phyloP scores from a whole-genome alignment of 1,140 invertebrate species.

The Trachelipus rathkii region DNA sequence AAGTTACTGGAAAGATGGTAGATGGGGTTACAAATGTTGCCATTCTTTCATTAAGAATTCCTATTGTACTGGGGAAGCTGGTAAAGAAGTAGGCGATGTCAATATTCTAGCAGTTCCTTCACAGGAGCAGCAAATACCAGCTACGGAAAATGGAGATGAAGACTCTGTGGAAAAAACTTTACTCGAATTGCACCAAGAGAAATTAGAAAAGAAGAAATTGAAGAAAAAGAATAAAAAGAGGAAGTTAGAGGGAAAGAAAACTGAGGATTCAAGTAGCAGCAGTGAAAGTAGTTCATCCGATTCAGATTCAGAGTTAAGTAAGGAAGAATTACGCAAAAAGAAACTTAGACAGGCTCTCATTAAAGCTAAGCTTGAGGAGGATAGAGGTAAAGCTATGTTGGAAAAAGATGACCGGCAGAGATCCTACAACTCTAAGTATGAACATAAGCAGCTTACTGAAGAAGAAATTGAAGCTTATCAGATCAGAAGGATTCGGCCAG shows the following conservation, averaged over 20 bases:
- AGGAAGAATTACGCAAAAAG: constrained; percentile 54
- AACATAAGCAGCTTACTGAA: constrained; percentile 74
- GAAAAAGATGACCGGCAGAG: constrained; percentile 81
- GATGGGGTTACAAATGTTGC: constrained; percentile 96
- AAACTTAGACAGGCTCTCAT: constrained; percentile 58
- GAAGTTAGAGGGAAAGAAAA: constrained; percentile 52
- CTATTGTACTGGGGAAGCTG: constrained; percentile 78
- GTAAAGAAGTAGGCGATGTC: constrained; percentile 53
- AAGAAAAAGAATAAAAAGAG: constrained; percentile 63
- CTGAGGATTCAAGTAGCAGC: constrained; percentile 24
- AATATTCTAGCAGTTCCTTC: constrained; percentile 34
- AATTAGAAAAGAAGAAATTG: constrained; percentile 59
- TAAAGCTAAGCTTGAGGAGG: constrained; percentile 62
- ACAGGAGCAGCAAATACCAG: constrained; percentile 45
- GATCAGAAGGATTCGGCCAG: constrained; percentile 74
- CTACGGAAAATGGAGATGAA: constrained; percentile 31
- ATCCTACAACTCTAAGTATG: constrained; percentile 79
- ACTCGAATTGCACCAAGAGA: constrained; percentile 44
- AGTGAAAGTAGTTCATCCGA: constrained; percentile 45
- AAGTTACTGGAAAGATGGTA: constrained; percentile 84
- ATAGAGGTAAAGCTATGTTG: constrained; percentile 62
- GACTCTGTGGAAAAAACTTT: constrained; percentile 47
- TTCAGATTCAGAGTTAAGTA: constrained; percentile 54
- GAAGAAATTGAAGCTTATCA: constrained; percentile 91
- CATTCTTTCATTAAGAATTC: constrained; percentile 88